Evolutionary conservation across 2,797 vertebrate genomes (phyloP), one percentile per base, ranked within the genome.

Genomic region (Ciconia nigra): DNA sequence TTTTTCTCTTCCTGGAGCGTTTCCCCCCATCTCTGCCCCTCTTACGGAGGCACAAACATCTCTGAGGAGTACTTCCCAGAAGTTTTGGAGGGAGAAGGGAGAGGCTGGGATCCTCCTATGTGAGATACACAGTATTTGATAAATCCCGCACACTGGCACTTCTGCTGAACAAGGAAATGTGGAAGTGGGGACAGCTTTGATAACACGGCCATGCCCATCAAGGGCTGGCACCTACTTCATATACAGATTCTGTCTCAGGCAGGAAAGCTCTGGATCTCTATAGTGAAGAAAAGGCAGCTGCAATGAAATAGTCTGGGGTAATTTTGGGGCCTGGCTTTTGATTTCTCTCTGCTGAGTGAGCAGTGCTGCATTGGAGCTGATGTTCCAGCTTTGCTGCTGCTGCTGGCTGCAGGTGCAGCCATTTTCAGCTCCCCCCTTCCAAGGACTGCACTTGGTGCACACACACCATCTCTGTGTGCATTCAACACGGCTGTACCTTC

Each of bases 401-500:
- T 39, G 70, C 44, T 44, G 85, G 77, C 61, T 65, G 88, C 46
- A 14, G 57, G n/a, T 14, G 44, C 90, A 77, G 71, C 51, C 70
- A 1, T 10, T 31, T 10, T 5, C 83, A 63, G 44, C 63, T 62
- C 33, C 31, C 2, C 49, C 49, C 25, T n/a, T 1, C 6, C 55
- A 15, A 20, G 54, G 61, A 31, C 67, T 51, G 83, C 26, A 1
- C 25, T 29, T 2, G 26, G 44, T 7, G 44, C 31, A 6, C 41
- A 6, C 20, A 4, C 24, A 2, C n/a, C 41, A 9, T 5, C 49
- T 5, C 83, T 5, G 4, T 1, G 13, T 1, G 33, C 22, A 1
- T 15, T 15, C 11, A 17, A 14, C 46, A 5, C 11, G 2, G 35
- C 63, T 8, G 10, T 2, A 9, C 12, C 35, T 7, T 54, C 54